A percentile compares a stretch with the other conserved stretches of the same genome.
Evolutionary conservation across 2,797 vertebrate genomes (phyloP).

Genomic region (Darevskia mixta): DNA sequence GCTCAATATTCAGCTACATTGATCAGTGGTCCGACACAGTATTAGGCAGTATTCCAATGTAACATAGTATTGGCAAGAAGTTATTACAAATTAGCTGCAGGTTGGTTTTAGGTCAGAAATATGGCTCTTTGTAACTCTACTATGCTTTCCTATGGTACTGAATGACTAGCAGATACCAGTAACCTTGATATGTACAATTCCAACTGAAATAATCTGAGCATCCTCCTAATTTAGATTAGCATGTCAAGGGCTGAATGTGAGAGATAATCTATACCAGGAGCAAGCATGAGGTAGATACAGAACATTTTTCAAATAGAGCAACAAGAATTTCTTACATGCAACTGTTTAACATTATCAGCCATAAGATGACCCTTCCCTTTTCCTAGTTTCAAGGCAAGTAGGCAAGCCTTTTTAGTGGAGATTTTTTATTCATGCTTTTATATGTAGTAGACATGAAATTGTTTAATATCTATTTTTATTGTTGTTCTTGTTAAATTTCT

Average conservation of each 20-base stretch:
- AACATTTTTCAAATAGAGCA: no score
- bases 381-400: no score
- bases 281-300: no score
- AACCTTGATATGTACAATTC: not conserved
- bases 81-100: not conserved
- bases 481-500: no score
- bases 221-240: not conserved
- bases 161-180: not conserved
- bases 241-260: not conserved
- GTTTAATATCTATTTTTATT: no score
- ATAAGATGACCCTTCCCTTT: no score
- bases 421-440: no score
- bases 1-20: no score
- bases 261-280: not conserved
- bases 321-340: no score
- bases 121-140: not conserved
- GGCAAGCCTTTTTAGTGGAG: no score
- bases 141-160: not conserved
- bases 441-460: no score
- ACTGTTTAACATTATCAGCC: no score
- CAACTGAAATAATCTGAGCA: not conserved
- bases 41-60: not conserved
- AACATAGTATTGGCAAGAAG: not conserved
- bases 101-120: not conserved
- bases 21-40: not conserved